Evolutionary conservation across 1,140 invertebrate species (phyloP), one percentile per base, ranked within the genome.

Genomic region (Gonatopus flavifemur): DNA sequence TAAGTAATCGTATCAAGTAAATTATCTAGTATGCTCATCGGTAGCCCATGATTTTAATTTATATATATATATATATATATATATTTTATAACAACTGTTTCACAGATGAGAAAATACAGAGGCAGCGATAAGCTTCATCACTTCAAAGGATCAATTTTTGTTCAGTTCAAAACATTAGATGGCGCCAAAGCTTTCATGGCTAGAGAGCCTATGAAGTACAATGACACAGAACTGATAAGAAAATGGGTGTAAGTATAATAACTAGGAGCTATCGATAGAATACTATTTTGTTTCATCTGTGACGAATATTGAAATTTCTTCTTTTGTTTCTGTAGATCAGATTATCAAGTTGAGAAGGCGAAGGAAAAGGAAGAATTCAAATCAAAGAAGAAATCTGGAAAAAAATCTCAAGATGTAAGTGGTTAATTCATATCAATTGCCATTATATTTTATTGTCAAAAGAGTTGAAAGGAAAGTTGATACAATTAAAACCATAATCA

Each of bases 61-160:
- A 28, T 28, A 6, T 28, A 12, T 28, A 28, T 6, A 7, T 28
- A 28, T 8, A 15, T 44, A 12, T 32, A 9, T 50, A 35, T 33
- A 40, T 16, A 46, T 48, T 19, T 51, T 36, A 21, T 46, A 9
- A 25, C 8, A 2, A 22, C 60, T 63, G 25, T 57, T 57, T 72
- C 68, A 30, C 40, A 83, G 61, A 88, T 90, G 84, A 83, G 90
- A 55, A 83, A 82, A 46, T 90, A 88, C 56, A 72, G 76, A 28
- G 86, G 89, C 57, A 84, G 83, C 50, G 75, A 82, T 6, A 88
- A 89, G 62, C 81, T 82, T 30, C 78, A 81, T 38, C 73, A 82
- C 25, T 94, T 94, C 64, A 92, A 98, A 79, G 94, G 94, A 32
- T 96, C 94, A 6, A 84, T 94, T 39, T 95, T 95, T 79, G 83